Evolutionary conservation across 1,140 invertebrate species (phyloP), one percentile per base, ranked within the genome.

Genomic region (Saccostrea glomerata): DNA sequence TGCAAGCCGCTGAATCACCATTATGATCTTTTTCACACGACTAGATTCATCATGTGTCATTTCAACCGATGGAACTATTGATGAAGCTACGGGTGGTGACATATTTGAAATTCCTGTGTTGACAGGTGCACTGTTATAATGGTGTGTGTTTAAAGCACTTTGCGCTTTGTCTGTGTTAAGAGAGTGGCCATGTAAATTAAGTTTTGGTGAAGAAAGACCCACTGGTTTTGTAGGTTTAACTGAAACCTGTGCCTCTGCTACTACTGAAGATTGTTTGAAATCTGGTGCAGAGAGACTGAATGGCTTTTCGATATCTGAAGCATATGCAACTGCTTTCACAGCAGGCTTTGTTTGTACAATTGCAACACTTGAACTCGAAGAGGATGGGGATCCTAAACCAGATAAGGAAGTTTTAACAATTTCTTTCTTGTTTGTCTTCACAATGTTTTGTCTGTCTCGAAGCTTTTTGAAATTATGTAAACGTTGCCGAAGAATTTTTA

Each of bases 41-140:
- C 13, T 77, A 36, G 25, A 77, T 36, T 77, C 70, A 36, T 77
- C 70, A 13, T 77, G 23, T 77, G 70, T 77, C 70, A 30, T 77
- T 77, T 77, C 70, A 36, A 25, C 70, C 13, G 70, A 77, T 15
- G 70, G 23, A 11, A 30, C 9, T 30, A 11, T 1, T 12, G 70
- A 3, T 12, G 13, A n/a, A 63, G 17, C 4, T 11, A 25, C 12
- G 5, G 70, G 70, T 11, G 70, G 25, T 15, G 70, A 77, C 70
- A 77, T 13, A 2, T 77, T 77, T 15, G 25, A 77, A 4, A 11
- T 77, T 30, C 25, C 25, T 0, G 25, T 36, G 0, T 15, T 36
- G 25, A 12, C 12, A 15, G 70, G 70, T 77, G 70, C 23, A 30
- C 25, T 77, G 7, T 77, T 3, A 36, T 15, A 15, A 3, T 25